Evolutionary conservation across 2,888 invertebrate species (phyloP), one percentile per base, ranked within the genome.

Genomic region (Parasteatoda lunata): DNA sequence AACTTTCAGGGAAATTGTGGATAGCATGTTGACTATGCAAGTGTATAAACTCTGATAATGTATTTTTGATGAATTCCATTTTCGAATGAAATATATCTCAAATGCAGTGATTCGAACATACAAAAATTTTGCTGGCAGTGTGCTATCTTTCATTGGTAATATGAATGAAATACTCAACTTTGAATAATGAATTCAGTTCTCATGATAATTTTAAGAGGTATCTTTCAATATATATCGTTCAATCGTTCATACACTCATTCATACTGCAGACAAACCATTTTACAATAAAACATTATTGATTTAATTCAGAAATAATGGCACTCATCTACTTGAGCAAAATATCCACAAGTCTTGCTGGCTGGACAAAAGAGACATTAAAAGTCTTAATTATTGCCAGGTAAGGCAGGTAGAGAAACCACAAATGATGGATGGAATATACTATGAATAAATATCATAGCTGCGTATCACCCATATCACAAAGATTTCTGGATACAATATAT

Each of bases 401-500:
- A 82, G 82, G 82, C 81, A 87, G 86, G 81, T 64, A 82, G 81
- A 86, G 77, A 81, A 87, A 77, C 70, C 73, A 79, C 48, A 71
- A 77, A 73, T 87, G 82, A 88, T 83, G 88, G 88, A 88, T 88
- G 88, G 88, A 88, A 76, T 88, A 73, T 80, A 72, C 51, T 52
- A 72, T 59, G 45, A 72, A 54, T 52, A 59, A 51, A 59, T 70
- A 83, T 89, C 89, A 90, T 80, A 90, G 89, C 75, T 89, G 90
- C 30, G 90, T 90, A 77, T 90, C 90, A 52, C 90, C 89, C 89
- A 89, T 89, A 82, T 90, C 90, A 81, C 89, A 90, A 69, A 90
- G 72, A 77, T 90, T 89, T 82, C 89, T 88, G 70, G 88, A 89
- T 54, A 89, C 85, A 69, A 90, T 89, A 75, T 90, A 91, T 71